Evolutionary conservation across 2,888 invertebrate genomes (phyloP), one percentile per base, ranked within the genome.

Genomic region (Standfussiana lucernea): DNA sequence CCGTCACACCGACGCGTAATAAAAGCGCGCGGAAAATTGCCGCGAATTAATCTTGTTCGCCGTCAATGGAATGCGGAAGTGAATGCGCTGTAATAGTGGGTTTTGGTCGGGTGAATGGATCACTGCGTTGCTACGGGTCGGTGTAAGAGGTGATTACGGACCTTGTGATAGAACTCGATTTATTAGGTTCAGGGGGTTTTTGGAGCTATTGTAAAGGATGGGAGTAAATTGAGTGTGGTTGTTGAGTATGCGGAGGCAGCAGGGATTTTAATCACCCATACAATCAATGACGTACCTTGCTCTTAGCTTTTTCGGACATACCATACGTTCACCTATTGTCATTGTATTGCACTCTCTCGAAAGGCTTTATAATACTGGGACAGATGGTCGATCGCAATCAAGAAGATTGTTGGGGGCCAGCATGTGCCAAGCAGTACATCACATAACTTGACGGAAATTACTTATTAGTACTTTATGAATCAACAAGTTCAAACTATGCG

Each of bases 1-100:
- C 74, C 65, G 66, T 83, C 78, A 88, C 88, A 88, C 84, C 88
- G 72, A 61, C 64, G 81, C 78, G 88, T 84, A 84, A 83, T 86
- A 86, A 83, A 76, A 79, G 72, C 66, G 18, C 45, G 69, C 69
- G 77, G 70, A 83, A 85, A 85, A 85, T 86, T 86, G 83, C 85
- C 47, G 32, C 61, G 70, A 79, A 86, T 86, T 83, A 85, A 84
- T 84, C 82, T 85, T 82, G 77, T 67, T 67, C 76, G n/a, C 56
- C 77, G 74, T 82, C 82, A 85, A 77, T 82, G 68, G 72, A 66
- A 75, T 64, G 74, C 53, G 82, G 72, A 76, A 84, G 81, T 84
- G 82, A 75, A 77, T 75, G n/a, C 68, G n/a, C 50, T 61, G 75
- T 84, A 61, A 74, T 83, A 73, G 81, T 73, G 72, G 56, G 40